Base-by-base conservation (phyloP, 2,888 invertebrate species). In the Matsumyia berberina region DNA sequence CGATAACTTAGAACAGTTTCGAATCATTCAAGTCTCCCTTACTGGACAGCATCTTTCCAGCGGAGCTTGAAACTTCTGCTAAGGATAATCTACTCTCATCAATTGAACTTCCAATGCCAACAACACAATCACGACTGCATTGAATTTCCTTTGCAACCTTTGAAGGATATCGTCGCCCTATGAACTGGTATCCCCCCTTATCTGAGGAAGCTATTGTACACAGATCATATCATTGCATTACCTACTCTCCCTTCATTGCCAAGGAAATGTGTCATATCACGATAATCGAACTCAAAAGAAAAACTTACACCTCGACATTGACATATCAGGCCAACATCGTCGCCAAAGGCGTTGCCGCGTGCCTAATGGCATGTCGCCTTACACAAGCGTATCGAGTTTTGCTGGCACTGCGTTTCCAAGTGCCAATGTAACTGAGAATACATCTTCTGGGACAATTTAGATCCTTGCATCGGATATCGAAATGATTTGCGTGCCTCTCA, bases 381-480 rank as follows among this genome's bases (percentile, higher is more conserved):
- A 46, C 78, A 70, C 78, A 70, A 55, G 24, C 9, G 15, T 70
- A 78, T 78, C 69, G 24, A 69, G 35, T 69, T 69, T 53, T 55
- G 70, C 62, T 53, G 44, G 9, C 44, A 55, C 29, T 58, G 77
- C 67, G 51, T 58, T 51, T 51, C 39, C 33, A 51, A 58, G 57
- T 78, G 69, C 17, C 55, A 60, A 62, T 70, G 62, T 70, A 69
- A 70, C 39, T 29, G 29, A 78, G 46, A 55, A 78, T 77, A 53
- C 46, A 69, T 78, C 62, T 69, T 69, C 31, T 29, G 9, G 7
- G 39, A 62, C 70, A 78, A 78, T 78, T 78, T 64, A 78, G 78
- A 78, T 78, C 62, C 62, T 46, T 70, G 70, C 70, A 49, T 60
- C 12, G 7, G 78, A 78, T 78, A 78, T 64, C 49, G 37, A 31